Conservation (phyloP, 1,140 invertebrate species). For the Dendroctonus valens region DNA sequence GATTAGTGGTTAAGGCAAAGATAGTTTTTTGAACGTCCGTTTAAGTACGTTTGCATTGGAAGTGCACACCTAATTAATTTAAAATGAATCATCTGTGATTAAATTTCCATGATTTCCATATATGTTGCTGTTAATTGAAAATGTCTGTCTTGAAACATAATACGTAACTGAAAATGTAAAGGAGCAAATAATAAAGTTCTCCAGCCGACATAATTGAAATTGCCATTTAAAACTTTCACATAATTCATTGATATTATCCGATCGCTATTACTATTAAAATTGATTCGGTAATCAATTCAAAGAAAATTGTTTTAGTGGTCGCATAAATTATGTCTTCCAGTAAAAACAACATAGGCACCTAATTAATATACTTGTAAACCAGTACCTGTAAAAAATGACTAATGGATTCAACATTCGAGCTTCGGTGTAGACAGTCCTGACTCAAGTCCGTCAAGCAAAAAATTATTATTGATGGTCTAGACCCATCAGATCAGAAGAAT, state of each 20-base stretch:
- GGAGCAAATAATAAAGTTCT: no score
- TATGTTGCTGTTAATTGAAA: no score
- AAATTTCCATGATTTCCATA: no score
- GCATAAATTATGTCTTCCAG: conserved; percentile 2
- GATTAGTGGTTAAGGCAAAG: no score
- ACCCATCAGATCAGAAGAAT: conserved; percentile 27
- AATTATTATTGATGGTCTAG: conserved; percentile 32
- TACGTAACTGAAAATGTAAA: no score
- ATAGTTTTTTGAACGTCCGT: no score
- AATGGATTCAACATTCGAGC: conserved; percentile 21
- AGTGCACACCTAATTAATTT: no score
- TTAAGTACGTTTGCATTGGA: no score
- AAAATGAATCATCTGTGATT: no score
- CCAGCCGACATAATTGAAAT: no score
- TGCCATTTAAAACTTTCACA: conserved; percentile 3
- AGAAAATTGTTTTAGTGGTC: background rate
- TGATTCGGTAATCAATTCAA: conserved; percentile 9
- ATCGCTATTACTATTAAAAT: background rate
- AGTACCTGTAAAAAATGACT: conserved; percentile 29
- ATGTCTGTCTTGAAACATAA: no score
- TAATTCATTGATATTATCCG: background rate
- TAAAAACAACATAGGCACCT: conserved; percentile 16
- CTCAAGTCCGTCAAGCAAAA: conserved; percentile 22
- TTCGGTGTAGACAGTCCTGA: conserved; percentile 26
- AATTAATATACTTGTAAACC: conserved; percentile 25